Evolutionary conservation across 2,888 invertebrate genomes (phyloP).

Genomic region (Drosophila birchii): DNA sequence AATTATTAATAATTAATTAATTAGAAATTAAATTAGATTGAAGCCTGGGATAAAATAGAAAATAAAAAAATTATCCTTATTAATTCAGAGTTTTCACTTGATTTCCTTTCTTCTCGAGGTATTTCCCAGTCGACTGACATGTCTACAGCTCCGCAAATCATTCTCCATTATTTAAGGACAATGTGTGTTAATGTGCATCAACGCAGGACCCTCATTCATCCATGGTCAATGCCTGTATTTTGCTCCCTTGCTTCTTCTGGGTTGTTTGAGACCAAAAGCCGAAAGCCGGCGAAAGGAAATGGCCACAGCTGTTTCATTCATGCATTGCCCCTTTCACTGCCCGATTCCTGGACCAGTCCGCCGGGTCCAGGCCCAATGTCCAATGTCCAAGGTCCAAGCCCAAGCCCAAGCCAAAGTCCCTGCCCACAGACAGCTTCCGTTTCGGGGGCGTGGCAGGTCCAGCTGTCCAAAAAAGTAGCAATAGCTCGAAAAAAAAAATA

Average conservation of each 20-base stretch:
- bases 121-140: background rate
- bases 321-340: conserved; percentile 48
- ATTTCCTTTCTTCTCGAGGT: background rate
- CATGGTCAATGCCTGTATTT: conserved; percentile 17
- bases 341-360: background rate
- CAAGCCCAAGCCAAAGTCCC: background rate
- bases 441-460: conserved; percentile 26
- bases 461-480: conserved; percentile 22
- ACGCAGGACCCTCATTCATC: conserved; percentile 11
- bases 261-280: conserved; percentile 35
- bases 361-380: background rate
- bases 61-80: background rate
- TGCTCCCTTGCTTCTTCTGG: conserved; percentile 22
- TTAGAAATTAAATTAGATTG: no score
- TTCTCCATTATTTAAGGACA: conserved; percentile 50
- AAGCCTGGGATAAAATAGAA: no score
- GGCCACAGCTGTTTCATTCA: conserved; percentile 76
- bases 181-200: conserved; percentile 81
- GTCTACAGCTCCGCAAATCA: conserved; percentile 1
- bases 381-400: background rate
- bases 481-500: conserved; percentile 9
- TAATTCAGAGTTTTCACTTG: no score
- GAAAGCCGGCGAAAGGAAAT: conserved; percentile 71
- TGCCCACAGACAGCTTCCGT: background rate
- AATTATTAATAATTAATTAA: no score